Base-by-base conservation (phyloP, 2,888 invertebrate genomes). In the Melieria omissa region DNA sequence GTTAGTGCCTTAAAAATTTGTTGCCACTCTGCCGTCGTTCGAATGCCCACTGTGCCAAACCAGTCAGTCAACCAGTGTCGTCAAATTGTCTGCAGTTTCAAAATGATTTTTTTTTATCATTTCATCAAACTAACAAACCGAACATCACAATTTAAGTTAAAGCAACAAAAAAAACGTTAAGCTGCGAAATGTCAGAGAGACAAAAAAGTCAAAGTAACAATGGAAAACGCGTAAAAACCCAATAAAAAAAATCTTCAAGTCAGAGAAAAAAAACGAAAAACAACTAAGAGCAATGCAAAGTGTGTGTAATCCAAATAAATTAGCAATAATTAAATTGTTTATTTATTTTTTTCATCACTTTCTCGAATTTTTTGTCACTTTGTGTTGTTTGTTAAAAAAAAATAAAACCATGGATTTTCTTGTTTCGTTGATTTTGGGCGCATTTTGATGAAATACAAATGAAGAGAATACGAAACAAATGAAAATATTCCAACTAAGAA, bases 301-400 rank as follows among this genome's bases (percentile, higher is more conserved):
- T 29, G 29, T 29, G 29, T 29, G 29, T 29, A 29, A 14, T 41
- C 10, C 3, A 4, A 57, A 57, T 2, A 41, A 60, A 60, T 60
- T 16, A 10, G 60, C 42, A n/a, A 60, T 60, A 60, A 41, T 60
- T 60, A 60, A 41, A 60, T 41, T 60, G 60, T 60, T 60, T 16
- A 60, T 60, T 60, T 41, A 60, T 45, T 47, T 41, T 41, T 60
- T 49, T 16, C 14, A 14, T 57, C 57, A 57, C 57, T 2, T 57
- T 57, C 3, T 10, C n/a, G 7, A 1, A 9, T 57, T 57, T 14
- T 57, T 12, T 41, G 60, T 60, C 7, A 12, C 14, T 60, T 60
- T 60, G 29, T 41, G 16, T 60, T 60, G 29, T 60, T 16, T 16
- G 42, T 41, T 41, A 16, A 41, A 60, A 16, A 60, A 10, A 60